These are phyloP conservation scores for Horisme vitalbata DNA, from an alignment of 2,888 invertebrate species.

Conservation along the genomic window DNA sequence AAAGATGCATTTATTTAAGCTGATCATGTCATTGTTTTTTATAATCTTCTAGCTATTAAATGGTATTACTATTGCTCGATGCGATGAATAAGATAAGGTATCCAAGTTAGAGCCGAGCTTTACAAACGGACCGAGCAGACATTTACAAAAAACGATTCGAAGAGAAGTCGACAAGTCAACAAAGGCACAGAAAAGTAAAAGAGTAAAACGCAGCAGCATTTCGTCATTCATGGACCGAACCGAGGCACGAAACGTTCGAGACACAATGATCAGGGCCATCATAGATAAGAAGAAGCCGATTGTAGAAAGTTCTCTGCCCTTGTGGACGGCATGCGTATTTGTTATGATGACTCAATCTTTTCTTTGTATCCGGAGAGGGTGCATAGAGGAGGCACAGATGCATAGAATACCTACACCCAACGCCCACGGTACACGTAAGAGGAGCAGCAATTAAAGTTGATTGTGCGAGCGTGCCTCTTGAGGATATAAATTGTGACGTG, in stretches of 20 bases:
- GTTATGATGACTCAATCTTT: slow-evolving; percentile 82
- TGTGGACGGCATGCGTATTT: slow-evolving; percentile 69
- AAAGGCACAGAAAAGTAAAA: slow-evolving; percentile 70
- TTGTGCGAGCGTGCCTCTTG: slow-evolving; percentile 60
- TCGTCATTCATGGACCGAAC: slow-evolving; percentile 68
- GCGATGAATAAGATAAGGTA: slow-evolving; percentile 74
- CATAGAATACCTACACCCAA: slow-evolving; percentile 47
- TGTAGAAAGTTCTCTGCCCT: slow-evolving; percentile 70
- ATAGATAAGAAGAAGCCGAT: slow-evolving; percentile 75
- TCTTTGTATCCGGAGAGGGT: slow-evolving; percentile 66
- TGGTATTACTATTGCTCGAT: slow-evolving; percentile 48
- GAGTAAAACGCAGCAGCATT: slow-evolving; percentile 67
- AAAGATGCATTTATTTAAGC: slow-evolving; percentile 37
- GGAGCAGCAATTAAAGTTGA: slow-evolving; percentile 76
- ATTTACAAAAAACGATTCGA: slow-evolving; percentile 70
- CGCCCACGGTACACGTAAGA: slow-evolving; percentile 61
- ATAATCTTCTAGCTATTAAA: slow-evolving; percentile 43
- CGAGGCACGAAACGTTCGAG: slow-evolving; percentile 69
- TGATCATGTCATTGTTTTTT: slow-evolving; percentile 46
- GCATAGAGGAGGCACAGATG: slow-evolving; percentile 43
- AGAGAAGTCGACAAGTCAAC: slow-evolving; percentile 75
- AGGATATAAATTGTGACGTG: slow-evolving; percentile 71
- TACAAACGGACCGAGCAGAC: slow-evolving; percentile 63
- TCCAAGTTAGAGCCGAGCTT: slow-evolving; percentile 66
- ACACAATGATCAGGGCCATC: slow-evolving; percentile 75